A percentile compares a stretch with the other conserved stretches of the same genome.
These are phyloP conservation scores for Oceanodroma leucorhoa DNA, from an alignment of 2,797 vertebrate species.

Conservation along the genomic window DNA sequence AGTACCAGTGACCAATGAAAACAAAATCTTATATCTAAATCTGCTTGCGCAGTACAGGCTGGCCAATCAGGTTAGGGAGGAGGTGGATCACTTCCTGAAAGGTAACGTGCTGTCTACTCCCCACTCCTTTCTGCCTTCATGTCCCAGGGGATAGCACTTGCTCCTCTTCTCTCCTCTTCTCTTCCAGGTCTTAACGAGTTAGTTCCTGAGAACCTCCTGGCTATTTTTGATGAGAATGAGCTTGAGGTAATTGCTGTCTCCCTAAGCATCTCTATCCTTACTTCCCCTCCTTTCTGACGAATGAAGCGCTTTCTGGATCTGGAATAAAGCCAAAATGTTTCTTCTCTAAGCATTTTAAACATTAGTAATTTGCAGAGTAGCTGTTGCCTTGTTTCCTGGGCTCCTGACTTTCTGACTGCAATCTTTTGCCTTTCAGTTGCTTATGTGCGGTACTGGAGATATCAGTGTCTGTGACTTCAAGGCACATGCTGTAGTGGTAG, in stretches of 20 bases:
- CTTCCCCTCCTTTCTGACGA: neutral
- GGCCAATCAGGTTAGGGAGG: slow-evolving; percentile 95
- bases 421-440: slow-evolving; percentile 78
- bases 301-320: neutral
- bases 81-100: slow-evolving; percentile 98
- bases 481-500: slow-evolving; percentile 94
- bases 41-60: slow-evolving; percentile 93
- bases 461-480: slow-evolving; percentile 98
- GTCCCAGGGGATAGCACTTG: neutral
- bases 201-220: slow-evolving; percentile 96
- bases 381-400: neutral
- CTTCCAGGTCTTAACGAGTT: slow-evolving; percentile 93
- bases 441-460: slow-evolving; percentile 98
- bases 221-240: slow-evolving; percentile 99
- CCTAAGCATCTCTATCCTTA: neutral
- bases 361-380: neutral
- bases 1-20: slow-evolving; percentile 92
- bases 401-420: neutral
- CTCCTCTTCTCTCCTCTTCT: slow-evolving; percentile 31
- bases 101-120: slow-evolving; percentile 63
- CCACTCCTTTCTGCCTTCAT: neutral
- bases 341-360: neutral
- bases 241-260: slow-evolving; percentile 85
- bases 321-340: neutral
- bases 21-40: slow-evolving; percentile 97